phyloP scores from a whole-genome alignment of 2,888 invertebrate species.

The Sphaerophoria rueppellii region DNA sequence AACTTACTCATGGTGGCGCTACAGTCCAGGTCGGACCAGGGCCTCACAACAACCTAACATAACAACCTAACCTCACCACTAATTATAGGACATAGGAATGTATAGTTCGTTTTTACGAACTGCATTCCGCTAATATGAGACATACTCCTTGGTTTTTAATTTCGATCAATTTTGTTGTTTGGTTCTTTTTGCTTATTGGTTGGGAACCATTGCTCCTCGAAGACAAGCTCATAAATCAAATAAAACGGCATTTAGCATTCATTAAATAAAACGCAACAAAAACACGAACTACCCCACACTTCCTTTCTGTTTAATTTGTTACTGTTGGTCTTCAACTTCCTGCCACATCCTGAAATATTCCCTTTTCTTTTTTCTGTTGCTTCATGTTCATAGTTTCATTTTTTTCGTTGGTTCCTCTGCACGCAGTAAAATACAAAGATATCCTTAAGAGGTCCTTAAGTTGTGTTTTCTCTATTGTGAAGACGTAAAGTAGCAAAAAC shows the following conservation, averaged over 20 bases:
- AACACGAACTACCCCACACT: constrained; percentile 30
- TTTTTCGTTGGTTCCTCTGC: not conserved
- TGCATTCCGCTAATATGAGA: too few species aligned
- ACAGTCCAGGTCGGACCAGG: too few species aligned
- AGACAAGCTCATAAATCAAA: constrained; percentile 65
- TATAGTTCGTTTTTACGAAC: too few species aligned
- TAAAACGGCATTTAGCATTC: constrained; percentile 72
- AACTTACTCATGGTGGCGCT: too few species aligned
- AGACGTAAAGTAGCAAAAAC: constrained; percentile 20
- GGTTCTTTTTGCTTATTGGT: not conserved
- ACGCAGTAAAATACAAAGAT: not conserved
- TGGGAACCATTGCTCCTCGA: not conserved
- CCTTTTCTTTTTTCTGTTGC: constrained; percentile 19
- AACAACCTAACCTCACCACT: too few species aligned
- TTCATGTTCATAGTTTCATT: constrained; percentile 28
- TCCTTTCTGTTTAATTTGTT: not conserved
- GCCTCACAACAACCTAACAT: too few species aligned
- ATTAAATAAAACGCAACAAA: constrained; percentile 67
- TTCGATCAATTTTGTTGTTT: too few species aligned
- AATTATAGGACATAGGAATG: too few species aligned
- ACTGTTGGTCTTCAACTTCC: not conserved
- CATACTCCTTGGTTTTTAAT: too few species aligned
- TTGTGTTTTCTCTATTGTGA: constrained; percentile 36
- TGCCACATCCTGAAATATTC: not conserved
- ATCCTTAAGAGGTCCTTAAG: constrained; percentile 38